Evolutionary conservation across 2,113 vertebrate genomes (phyloP).

Genomic region (Boulengeromyrus knoepffleri): DNA sequence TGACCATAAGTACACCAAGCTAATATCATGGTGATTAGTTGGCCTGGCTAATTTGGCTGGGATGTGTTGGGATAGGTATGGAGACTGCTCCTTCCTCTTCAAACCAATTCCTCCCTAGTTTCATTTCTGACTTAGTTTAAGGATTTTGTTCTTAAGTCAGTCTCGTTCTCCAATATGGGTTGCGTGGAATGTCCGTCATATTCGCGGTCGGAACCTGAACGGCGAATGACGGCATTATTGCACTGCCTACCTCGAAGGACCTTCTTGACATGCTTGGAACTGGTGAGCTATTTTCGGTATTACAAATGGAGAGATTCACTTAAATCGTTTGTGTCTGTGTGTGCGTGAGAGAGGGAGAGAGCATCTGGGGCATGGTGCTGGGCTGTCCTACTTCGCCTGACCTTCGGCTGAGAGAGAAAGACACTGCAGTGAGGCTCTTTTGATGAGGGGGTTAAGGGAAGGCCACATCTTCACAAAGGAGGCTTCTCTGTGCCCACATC

Average conservation of each 20-base stretch:
- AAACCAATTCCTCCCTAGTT: not conserved
- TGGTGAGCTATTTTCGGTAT: not conserved
- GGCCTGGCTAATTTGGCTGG: not conserved
- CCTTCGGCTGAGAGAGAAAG: conserved; percentile 33
- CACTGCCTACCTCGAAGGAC: not conserved
- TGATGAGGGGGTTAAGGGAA: conserved; percentile 15
- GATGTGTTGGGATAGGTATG: not conserved
- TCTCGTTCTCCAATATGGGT: conserved; percentile 28
- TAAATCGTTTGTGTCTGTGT: conserved; percentile 12
- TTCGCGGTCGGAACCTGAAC: not conserved
- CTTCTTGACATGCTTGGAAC: not conserved
- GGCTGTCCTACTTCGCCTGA: conserved; percentile 44
- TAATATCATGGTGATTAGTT: not conserved
- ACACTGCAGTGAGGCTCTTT: conserved; percentile 32
- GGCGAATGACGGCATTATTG: not conserved
- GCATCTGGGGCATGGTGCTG: conserved; percentile 34
- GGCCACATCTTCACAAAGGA: conserved; percentile 20
- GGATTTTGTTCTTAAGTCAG: not conserved
- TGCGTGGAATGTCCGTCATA: not conserved
- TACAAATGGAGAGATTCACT: conserved; percentile 12
- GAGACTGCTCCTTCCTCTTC: not conserved
- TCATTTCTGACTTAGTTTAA: not conserved
- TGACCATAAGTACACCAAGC: not conserved
- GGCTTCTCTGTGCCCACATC: not conserved
- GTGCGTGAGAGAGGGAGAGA: conserved; percentile 28